Percentiles rank a stretch among this genome's conserved stretches.
These are phyloP conservation scores for Malurus cyaneus DNA, from an alignment of 2,113 vertebrate genomes.

Conservation along the genomic window DNA sequence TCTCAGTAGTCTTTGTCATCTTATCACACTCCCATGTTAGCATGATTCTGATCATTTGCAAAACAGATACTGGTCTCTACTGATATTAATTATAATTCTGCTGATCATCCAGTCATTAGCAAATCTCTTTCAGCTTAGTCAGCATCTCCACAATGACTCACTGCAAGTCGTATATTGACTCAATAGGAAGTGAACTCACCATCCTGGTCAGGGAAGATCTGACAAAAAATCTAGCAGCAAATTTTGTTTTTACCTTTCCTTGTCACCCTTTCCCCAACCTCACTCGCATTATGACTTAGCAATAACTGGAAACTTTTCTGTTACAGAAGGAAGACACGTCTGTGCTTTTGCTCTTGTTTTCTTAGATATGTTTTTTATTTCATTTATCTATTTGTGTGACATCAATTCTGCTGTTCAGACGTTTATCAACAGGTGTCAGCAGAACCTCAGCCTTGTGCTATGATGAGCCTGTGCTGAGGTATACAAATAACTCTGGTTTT, in stretches of 20 bases:
- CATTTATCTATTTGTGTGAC: not conserved
- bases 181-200: constrained; percentile 53
- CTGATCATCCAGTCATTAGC: constrained; percentile 38
- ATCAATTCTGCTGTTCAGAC: constrained; percentile 13
- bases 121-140: constrained; percentile 48
- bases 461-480: not conserved
- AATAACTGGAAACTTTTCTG: not conserved
- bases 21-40: not conserved
- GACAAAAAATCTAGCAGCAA: not conserved
- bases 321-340: not conserved
- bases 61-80: constrained; percentile 1
- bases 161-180: constrained; percentile 24
- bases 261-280: not conserved
- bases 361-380: not conserved
- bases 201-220: constrained; percentile 7
- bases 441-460: constrained; percentile 45
- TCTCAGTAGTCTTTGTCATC: not conserved
- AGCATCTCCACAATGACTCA: constrained; percentile 53
- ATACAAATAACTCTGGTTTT: not conserved
- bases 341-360: not conserved
- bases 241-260: constrained; percentile 22
- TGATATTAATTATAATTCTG: constrained; percentile 43
- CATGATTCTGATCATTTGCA: not conserved
- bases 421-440: constrained; percentile 74
- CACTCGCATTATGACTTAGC: not conserved